A percentile compares a stretch with the other conserved stretches of the same genome.
These are phyloP conservation scores for Urocynchramus pylzowi DNA, from an alignment of 2,113 vertebrate species.

Conservation along the genomic window DNA sequence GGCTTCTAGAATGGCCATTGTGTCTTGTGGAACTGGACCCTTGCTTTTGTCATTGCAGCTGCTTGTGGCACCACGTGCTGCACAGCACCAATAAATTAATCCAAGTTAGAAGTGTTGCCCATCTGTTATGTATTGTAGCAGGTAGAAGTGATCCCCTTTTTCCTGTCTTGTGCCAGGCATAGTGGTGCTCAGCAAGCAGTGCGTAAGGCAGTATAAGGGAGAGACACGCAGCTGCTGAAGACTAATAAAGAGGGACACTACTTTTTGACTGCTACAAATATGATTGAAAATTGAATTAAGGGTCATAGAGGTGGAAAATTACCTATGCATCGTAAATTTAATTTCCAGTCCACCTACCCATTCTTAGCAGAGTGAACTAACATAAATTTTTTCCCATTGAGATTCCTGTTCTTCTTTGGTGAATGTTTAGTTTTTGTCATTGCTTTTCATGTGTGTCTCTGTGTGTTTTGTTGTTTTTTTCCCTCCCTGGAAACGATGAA, in stretches of 20 bases:
- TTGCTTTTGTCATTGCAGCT: constrained; percentile 42
- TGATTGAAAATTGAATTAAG: constrained; percentile 6
- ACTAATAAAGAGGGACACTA: neutral
- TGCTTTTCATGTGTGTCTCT: neutral
- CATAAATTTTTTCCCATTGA: neutral
- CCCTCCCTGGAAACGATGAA: neutral
- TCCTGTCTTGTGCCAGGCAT: neutral
- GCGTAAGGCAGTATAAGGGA: neutral
- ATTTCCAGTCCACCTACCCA: neutral
- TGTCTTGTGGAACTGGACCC: neutral
- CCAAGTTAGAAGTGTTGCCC: neutral
- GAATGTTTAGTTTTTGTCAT: neutral
- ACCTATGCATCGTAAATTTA: neutral
- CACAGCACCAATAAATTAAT: neutral
- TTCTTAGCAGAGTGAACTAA: neutral
- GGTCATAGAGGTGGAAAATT: neutral
- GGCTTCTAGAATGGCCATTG: neutral
- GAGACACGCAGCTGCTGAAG: neutral
- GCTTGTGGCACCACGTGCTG: constrained; percentile 29
- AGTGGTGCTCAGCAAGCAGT: neutral
- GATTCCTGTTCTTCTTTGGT: neutral
- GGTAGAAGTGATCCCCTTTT: neutral
- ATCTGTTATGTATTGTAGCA: constrained; percentile 9
- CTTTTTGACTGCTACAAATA: neutral
- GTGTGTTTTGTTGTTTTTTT: neutral